Evolutionary conservation across 2,113 vertebrate species (phyloP).

Genomic region (Chaetodon trifascialis): DNA sequence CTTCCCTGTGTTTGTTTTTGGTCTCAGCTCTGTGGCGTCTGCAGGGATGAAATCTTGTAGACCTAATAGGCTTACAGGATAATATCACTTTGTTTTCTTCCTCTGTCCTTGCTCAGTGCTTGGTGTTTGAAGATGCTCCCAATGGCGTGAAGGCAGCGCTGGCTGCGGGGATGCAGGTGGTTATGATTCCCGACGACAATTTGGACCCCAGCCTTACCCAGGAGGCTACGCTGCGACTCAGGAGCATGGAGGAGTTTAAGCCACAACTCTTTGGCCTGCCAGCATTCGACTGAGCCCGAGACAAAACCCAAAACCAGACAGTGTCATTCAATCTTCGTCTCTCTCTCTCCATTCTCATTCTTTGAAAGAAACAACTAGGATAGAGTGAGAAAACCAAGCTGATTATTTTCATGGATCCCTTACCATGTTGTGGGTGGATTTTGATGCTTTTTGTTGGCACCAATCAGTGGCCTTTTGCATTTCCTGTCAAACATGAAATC

Average conservation of each 20-base stretch:
- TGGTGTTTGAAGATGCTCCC: conserved; percentile 96
- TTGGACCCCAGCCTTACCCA: conserved; percentile 83
- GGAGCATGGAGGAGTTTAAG: conserved; percentile 89
- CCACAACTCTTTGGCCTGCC: conserved; percentile 92
- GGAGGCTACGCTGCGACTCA: conserved; percentile 86
- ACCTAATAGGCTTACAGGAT: conserved; percentile 53
- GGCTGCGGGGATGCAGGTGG: conserved; percentile 92
- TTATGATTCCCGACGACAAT: conserved; percentile 92
- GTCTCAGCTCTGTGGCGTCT: background rate
- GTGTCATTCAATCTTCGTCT: background rate
- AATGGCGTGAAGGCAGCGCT: conserved; percentile 89
- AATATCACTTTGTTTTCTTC: conserved; percentile 33
- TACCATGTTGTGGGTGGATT: background rate
- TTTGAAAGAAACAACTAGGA: background rate
- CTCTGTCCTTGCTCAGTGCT: conserved; percentile 83
- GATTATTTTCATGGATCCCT: background rate
- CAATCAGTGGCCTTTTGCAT: background rate
- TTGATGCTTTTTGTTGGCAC: background rate
- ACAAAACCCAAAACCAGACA: background rate
- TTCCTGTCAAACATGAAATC: background rate
- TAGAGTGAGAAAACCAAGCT: background rate
- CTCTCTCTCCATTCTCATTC: background rate
- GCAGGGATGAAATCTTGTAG: conserved; percentile 24
- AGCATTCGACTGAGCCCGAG: conserved; percentile 78
- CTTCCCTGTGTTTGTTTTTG: conserved; percentile 37